Base-by-base conservation (phyloP, 92 coral and sea anemone species). In the Parazoanthus swiftii region DNA sequence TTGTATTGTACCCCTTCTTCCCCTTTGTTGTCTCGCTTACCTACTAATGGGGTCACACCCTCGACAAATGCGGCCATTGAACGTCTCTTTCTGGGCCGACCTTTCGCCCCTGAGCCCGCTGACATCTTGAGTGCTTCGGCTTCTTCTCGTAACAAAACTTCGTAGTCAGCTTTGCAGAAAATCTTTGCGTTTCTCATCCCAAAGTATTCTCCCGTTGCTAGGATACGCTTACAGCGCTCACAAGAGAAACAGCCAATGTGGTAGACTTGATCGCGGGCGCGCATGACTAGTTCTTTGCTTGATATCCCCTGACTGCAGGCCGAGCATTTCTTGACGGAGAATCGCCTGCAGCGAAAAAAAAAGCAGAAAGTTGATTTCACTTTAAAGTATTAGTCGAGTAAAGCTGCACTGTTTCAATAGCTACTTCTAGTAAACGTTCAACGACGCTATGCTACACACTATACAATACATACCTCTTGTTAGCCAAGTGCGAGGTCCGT, bases 211-310 rank as follows among this genome's bases (percentile, higher is more conserved):
- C 99, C 99, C 38, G 98, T 97, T 23, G 96, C 95, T 82, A 97
- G 94, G 88, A 97, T 94, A 86, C 99, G 98, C 88, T 97, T 97
- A 91, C 99, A 97, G 91, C 98, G 99, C 81, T 95, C 99, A 87
- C 99, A 97, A 74, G 99, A 94, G 90, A 97, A 97, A 89, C 99
- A 97, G 91, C 91, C 93, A 85, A 97, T 91, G 85, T 97, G 99
- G 89, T 93, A 97, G 38, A 97, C 99, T 89, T 94, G 95, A 44
- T 97, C 98, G 85, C 99, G 99, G 93, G 99, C 98, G 81, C 99
- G 94, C 98, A 97, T 97, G 70, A 97, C 99, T 73, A 97, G 92
- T 70, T 97, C 99, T 67, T 94, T 92, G 92, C 98, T 92, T 79
- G 96, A 92, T 58, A 97, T 97, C 16, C 93, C 94, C 81, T 91